Evolutionary conservation across 2,113 vertebrate genomes (phyloP), one percentile per base, ranked within the genome.

Genomic region (Passer domesticus): DNA sequence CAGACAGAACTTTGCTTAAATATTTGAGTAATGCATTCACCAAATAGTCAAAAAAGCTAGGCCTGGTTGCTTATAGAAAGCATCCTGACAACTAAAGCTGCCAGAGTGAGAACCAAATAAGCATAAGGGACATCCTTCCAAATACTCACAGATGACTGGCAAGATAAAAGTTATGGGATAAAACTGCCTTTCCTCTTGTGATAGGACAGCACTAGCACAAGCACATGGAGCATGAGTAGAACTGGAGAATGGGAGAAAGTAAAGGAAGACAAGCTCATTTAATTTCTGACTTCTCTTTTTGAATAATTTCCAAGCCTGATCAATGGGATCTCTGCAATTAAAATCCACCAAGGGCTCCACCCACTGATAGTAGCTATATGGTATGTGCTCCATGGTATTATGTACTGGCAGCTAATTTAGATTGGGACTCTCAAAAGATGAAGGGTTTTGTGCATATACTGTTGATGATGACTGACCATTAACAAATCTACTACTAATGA

Each of bases 161-260:
- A 56, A 35, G 39, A 30, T 18, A 68, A 68, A 50, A 10, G 10
- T 23, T 15, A 27, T 13, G 10, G 28, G 15, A 28, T 35, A n/a
- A 49, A 49, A 47, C 1, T 21, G 10, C 3, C 16, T 37, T 49
- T 76, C 14, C 4, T 58, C 44, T 75, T 70, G 43, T 16, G 5
- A 20, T 21, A 62, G 13, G 35, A 83, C 9, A 43, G 25, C 27
- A 30, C 9, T 17, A 59, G 7, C 0, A 0, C 20, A 37, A 64
- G 47, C 3, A 27, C 14, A 47, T 33, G 21, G 31, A 52, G 16
- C 14, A 35, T 5, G 17, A n/a, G 28, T 35, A 53, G 44, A 77
- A 60, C 8, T 44, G 37, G 15, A 78, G 27, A 75, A 44, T 23
- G 39, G 37, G 17, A 62, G 35, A 18, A 93, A 24, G 9, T 15